Base-by-base conservation (phyloP, 2,888 invertebrate species). In the Tipula lateralis region DNA sequence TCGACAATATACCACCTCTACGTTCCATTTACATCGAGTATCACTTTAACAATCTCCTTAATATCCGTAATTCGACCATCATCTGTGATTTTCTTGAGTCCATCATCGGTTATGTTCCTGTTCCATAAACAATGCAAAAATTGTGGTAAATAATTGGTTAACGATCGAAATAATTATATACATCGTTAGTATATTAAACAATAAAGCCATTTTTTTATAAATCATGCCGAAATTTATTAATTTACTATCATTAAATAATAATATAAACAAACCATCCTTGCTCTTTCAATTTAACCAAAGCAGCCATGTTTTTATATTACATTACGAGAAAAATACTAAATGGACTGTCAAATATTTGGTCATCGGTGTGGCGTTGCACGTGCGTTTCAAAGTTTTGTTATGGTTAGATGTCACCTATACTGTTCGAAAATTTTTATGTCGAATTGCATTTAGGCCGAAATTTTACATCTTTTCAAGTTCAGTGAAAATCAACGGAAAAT, bases 41-140 rank as follows among this genome's bases (percentile, higher is more conserved):
- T 94, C 89, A 92, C 92, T 88, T 93, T 92, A 85, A 93, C 91
- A 86, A 95, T 91, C 87, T 92, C 92, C 87, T 93, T 92, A 87
- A 92, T 89, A 90, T 96, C 94, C 86, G 91, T 91, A 88, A 93
- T 91, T 88, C 90, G 91, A 85, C 92, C 93, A 89, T 93, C 92
- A 90, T 94, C 93, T 86, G 92, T 93, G 87, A 95, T 90, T 88
- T 92, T 91, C 89, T 93, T 92, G 85, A 94, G 91, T 86, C 95
- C 96, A 88, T 94, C 93, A 86, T 93, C 92, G 86, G 94, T 94
- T 87, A 96, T 91, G 89, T 94, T 92, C 95, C 96, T 95, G 90
- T 86, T 92, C 92, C 6, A 7, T 44, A 44, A n/a, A 44, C 44
- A 44, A 44, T n/a, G 4, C 4, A 24, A 66, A 66, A 66, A 9